Base-by-base conservation (phyloP, 2,888 invertebrate genomes). In the Ceratothoa steindachneri region DNA sequence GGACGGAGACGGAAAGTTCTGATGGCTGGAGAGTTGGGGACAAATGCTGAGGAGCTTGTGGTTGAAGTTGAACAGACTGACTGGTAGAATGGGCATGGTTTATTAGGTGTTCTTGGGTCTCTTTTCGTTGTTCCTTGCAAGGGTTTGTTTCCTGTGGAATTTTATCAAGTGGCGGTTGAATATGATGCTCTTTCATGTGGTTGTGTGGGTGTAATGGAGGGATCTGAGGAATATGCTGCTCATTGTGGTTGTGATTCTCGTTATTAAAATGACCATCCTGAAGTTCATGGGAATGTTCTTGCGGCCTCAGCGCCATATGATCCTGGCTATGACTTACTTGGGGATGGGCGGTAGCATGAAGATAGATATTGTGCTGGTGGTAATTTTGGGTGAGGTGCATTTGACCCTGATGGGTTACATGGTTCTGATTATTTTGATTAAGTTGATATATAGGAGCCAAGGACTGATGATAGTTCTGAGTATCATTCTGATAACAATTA, bases 1-100 rank as follows among this genome's bases (percentile, higher is more conserved):
- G 41, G 15, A 15, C 5, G 15, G 41, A 9, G 41, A 9, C 7
- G 5, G 41, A 15, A 9, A 15, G 41, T 41, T 5, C 7, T 41
- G 15, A 15, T 41, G 5, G 41, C 5, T 5, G 5, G 7, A 9
- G 41, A 15, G 41, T 41, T 41, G 5, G 41, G 15, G 41, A 41
- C 15, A 15, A 55, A 55, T 55, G 7, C 24, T 55, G 60, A 24
- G 22, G 12, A 24, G 60, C 12, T 60, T 60, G 60, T 41, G 5
- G 41, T 15, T 41, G 41, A 15, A 41, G 60, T 60, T 60, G 60
- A 60, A 24, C 22, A 24, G 19, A 60, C 1, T 60, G 60, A 60
- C 27, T 24, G 24, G n/a, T 60, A 24, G 60, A 22, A 1, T 60
- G 75, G 1, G 69, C 69, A 7, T 69, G 75, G 1, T 72, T 72